Conservation (phyloP, 2,113 vertebrate species). For the Sinocyclocheilus maitianheensis region DNA sequence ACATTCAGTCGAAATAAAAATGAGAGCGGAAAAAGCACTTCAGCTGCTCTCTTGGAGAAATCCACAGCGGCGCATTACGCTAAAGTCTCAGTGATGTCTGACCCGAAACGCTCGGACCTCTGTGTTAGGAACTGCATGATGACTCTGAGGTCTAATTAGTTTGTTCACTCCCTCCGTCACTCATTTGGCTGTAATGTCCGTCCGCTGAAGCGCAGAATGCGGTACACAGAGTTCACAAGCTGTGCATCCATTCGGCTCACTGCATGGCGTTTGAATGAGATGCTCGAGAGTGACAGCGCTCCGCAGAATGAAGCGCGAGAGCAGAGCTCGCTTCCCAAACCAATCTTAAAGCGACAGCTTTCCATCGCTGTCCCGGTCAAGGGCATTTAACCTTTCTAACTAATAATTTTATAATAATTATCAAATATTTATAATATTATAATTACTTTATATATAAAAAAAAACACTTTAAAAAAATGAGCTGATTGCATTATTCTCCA, state of each 20-base stretch:
- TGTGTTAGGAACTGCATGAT: not conserved
- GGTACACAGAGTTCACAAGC: not conserved
- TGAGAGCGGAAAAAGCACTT: not conserved
- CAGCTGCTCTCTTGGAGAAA: not conserved
- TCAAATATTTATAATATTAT: no score
- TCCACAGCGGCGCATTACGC: not conserved
- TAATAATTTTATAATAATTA: no score
- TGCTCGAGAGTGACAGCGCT: conserved; percentile 10
- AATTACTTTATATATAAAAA: no score
- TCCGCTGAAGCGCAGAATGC: not conserved
- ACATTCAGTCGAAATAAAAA: not conserved
- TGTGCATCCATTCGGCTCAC: conserved; percentile 2
- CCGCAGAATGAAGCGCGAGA: not conserved
- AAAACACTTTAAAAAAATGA: no score
- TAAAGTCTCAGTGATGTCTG: not conserved
- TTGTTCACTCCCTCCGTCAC: not conserved
- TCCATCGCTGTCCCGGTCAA: not conserved
- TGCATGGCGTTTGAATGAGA: not conserved
- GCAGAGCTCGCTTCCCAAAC: not conserved
- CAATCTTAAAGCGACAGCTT: conserved; percentile 52
- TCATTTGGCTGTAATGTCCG: not conserved
- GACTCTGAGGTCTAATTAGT: not conserved
- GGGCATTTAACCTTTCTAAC: no score
- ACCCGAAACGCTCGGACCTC: not conserved
- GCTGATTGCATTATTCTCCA: no score